Evolutionary conservation across 1,140 invertebrate genomes (phyloP).

Genomic region (Halictus rubicundus): DNA sequence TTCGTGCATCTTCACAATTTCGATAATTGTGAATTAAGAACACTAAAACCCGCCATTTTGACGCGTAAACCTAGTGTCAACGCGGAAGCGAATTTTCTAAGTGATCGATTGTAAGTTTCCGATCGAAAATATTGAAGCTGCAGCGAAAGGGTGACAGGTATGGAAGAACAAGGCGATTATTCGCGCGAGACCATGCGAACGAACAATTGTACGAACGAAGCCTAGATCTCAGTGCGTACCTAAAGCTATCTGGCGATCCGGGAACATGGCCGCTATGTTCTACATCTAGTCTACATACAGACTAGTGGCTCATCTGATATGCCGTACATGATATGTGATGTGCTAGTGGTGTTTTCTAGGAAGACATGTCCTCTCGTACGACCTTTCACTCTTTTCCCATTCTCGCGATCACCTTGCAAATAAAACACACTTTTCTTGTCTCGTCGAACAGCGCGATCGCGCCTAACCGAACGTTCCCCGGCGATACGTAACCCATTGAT

Average conservation of each 20-base stretch:
- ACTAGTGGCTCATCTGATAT: conserved; percentile 78
- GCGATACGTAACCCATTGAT: not conserved
- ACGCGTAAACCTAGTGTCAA: no score
- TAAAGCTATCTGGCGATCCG: conserved; percentile 79
- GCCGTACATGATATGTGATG: conserved; percentile 78
- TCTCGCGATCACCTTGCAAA: conserved; percentile 43
- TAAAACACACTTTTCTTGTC: conserved; percentile 29
- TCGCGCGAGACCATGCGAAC: conserved; percentile 56
- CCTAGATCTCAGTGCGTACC: conserved; percentile 78
- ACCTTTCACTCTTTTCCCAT: conserved; percentile 56
- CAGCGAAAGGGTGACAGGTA: no score
- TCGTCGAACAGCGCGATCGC: not conserved
- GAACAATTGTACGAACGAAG: conserved; percentile 73
- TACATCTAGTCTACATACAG: conserved; percentile 79
- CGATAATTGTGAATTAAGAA: no score
- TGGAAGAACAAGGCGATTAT: conserved; percentile 14
- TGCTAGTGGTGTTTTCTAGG: conserved; percentile 72
- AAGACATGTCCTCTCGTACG: conserved; percentile 62
- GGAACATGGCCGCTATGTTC: conserved; percentile 78
- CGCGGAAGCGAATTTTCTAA: no score
- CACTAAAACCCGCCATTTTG: no score
- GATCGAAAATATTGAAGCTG: no score
- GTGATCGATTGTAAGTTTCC: no score
- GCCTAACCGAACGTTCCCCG: not conserved
- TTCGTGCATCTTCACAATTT: no score